Percentiles rank a stretch among this genome's conserved stretches.
Evolutionary conservation across 2,113 vertebrate species (phyloP).

Genomic region (human): GRCh38 chr11:3641501-3642000

Average conservation of each 20-base stretch:
- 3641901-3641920: neutral
- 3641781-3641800: neutral
- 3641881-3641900: neutral
- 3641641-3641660: neutral
- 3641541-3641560: neutral
- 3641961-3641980: neutral
- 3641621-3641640: neutral
- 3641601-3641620: neutral
- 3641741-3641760: neutral
- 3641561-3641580: neutral
- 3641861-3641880: neutral
- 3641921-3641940: neutral
- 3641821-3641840: constrained; percentile 31
- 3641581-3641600: neutral
- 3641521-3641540: neutral
- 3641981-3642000: neutral
- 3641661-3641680: neutral
- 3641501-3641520: neutral
- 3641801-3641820: constrained; percentile 68
- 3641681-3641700: neutral
- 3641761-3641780: neutral
- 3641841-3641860: constrained; percentile 50
- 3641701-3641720: neutral
- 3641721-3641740: neutral
- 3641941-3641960: neutral